Evolutionary conservation across 2,888 invertebrate species (phyloP).

Genomic region (Lacanobia wlatinum): DNA sequence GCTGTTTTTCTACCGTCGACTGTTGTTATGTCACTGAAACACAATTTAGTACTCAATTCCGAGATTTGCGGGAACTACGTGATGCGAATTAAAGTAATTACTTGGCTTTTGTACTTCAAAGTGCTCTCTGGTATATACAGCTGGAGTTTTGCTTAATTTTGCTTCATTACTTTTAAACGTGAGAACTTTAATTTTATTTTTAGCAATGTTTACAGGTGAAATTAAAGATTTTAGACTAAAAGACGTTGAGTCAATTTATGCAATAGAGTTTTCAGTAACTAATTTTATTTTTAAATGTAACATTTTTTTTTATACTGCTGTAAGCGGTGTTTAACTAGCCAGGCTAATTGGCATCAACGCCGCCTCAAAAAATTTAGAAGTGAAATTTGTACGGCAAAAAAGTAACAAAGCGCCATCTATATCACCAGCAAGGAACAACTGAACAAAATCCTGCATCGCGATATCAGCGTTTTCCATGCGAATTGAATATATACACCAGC

Average conservation of each 20-base stretch:
- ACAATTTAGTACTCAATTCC: slow-evolving; percentile 52
- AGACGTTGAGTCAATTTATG: slow-evolving; percentile 9
- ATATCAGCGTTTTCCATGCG: no score
- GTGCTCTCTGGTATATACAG: slow-evolving; percentile 24
- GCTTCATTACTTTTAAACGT: slow-evolving; percentile 40
- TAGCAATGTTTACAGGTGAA: slow-evolving; percentile 2
- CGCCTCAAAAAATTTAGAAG: no score
- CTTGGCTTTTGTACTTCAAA: slow-evolving; percentile 36
- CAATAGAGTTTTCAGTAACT: neutral
- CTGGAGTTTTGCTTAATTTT: slow-evolving; percentile 44
- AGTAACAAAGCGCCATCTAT: no score
- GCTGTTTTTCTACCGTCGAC: slow-evolving; percentile 26
- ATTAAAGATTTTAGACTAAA: slow-evolving; percentile 11
- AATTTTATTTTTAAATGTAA: neutral
- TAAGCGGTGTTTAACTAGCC: neutral
- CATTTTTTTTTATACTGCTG: neutral
- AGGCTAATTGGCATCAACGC: neutral
- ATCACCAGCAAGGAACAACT: no score
- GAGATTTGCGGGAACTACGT: slow-evolving; percentile 40
- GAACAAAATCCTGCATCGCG: no score
- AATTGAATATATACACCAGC: no score
- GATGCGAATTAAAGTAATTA: slow-evolving; percentile 57
- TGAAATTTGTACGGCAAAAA: no score
- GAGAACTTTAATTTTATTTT: slow-evolving; percentile 17
- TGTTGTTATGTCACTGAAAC: slow-evolving; percentile 27